Percentiles rank a stretch among this genome's conserved stretches.
phyloP scores from a whole-genome alignment of 2,888 invertebrate species.

The Agonum fuliginosum region DNA sequence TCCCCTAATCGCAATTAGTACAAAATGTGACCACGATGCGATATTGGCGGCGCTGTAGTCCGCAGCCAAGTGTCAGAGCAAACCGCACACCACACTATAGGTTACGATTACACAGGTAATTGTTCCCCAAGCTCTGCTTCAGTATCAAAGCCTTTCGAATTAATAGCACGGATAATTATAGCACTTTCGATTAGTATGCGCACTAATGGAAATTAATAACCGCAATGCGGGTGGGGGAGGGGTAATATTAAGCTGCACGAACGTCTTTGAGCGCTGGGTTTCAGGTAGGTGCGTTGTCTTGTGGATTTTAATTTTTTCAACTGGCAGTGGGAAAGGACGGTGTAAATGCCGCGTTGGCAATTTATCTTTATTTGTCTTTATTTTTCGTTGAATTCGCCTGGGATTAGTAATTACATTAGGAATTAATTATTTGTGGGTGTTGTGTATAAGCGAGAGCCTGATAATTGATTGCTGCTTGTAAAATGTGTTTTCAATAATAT shows the following conservation, averaged over 20 bases:
- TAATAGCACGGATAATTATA: conserved; percentile 58
- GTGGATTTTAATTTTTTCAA: conserved; percentile 12
- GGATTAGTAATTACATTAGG: conserved; percentile 47
- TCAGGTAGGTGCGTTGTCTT: neutral
- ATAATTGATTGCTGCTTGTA: conserved; percentile 31
- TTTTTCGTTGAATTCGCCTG: conserved; percentile 43
- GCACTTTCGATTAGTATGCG: conserved; percentile 58
- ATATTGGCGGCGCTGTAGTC: neutral
- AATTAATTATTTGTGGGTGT: conserved; percentile 39
- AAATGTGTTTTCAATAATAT: conserved; percentile 36
- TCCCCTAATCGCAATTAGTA: conserved; percentile 39
- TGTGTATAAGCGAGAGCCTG: conserved; percentile 14
- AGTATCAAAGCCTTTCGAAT: conserved; percentile 58
- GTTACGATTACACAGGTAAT: conserved; percentile 51
- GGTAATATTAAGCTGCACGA: conserved; percentile 3
- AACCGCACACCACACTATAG: conserved; percentile 9
- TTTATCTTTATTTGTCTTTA: conserved; percentile 49
- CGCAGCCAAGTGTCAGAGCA: neutral
- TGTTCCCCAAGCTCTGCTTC: conserved; percentile 37
- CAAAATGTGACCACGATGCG: conserved; percentile 3
- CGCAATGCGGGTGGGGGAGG: neutral
- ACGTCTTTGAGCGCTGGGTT: conserved; percentile 1
- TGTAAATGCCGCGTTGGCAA: conserved; percentile 9
- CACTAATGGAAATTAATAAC: conserved; percentile 59
- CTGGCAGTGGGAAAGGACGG: neutral